A percentile compares a stretch with the other conserved stretches of the same genome.
These are phyloP conservation scores for Sinotaia quadrata DNA, from an alignment of 2,888 invertebrate genomes.

Conservation along the genomic window DNA sequence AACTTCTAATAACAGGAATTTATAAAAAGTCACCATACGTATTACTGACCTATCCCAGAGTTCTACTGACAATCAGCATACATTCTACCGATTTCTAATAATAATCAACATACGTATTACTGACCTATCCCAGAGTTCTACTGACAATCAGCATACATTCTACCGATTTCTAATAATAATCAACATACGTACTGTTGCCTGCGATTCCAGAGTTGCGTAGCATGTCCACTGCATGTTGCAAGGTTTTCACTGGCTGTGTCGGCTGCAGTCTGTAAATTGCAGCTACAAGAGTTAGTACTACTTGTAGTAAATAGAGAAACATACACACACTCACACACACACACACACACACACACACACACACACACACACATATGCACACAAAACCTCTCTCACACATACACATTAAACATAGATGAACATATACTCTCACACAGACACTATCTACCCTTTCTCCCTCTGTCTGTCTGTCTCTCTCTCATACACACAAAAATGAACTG, in stretches of 20 bases:
- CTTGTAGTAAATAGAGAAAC: neutral
- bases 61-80: neutral
- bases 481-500: too few relatives aligned
- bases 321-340: neutral
- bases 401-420: too few relatives aligned
- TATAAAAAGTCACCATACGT: too few relatives aligned
- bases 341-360: neutral
- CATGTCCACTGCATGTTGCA: conserved; percentile 1
- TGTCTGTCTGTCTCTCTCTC: too few relatives aligned
- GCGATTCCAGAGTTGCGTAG: neutral
- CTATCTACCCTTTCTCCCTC: too few relatives aligned
- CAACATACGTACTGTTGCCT: conserved; percentile 6
- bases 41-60: neutral
- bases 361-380: neutral
- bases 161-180: neutral
- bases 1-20: too few relatives aligned
- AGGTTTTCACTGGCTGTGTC: neutral
- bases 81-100: too few relatives aligned
- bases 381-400: neutral
- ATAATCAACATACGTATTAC: too few relatives aligned
- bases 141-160: neutral
- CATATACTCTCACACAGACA: too few relatives aligned
- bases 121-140: neutral
- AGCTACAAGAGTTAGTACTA: too few relatives aligned
- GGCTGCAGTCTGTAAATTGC: neutral